phyloP scores from a whole-genome alignment of 1,140 invertebrate genomes.

The Anagrus nilaparvatae region DNA sequence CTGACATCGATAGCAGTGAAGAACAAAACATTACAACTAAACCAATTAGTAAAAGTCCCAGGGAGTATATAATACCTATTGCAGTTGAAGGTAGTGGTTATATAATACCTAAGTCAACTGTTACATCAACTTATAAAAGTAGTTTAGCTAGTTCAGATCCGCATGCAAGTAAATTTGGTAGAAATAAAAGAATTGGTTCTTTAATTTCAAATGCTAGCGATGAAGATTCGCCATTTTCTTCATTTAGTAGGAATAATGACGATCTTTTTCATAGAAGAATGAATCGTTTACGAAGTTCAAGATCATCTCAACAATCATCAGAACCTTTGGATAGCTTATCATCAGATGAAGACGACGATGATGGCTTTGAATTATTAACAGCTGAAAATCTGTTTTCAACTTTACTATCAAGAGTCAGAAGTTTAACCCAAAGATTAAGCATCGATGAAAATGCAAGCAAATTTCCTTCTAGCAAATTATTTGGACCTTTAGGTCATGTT shows the following conservation, averaged over 20 bases:
- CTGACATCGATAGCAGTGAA: constrained; percentile 50
- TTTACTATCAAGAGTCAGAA: constrained; percentile 70
- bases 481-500: no score
- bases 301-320: constrained; percentile 54
- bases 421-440: constrained; percentile 72
- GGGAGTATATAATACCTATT: constrained; percentile 86
- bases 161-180: constrained; percentile 35
- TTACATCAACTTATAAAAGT: constrained; percentile 57
- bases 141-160: constrained; percentile 35
- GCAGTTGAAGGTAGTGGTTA: constrained; percentile 79
- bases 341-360: constrained; percentile 79
- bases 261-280: constrained; percentile 48
- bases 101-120: constrained; percentile 66
- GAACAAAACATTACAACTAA: constrained; percentile 47
- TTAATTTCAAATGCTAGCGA: constrained; percentile 52
- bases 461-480: constrained; percentile 45
- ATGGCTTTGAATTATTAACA: constrained; percentile 80
- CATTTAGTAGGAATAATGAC: constrained; percentile 42
- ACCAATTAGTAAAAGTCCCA: constrained; percentile 74
- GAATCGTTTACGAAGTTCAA: constrained; percentile 64
- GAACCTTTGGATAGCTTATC: constrained; percentile 72
- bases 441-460: constrained; percentile 59
- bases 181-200: constrained; percentile 36
- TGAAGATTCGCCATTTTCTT: constrained; percentile 52
- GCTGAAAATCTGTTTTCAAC: constrained; percentile 85